Percentiles rank a stretch among this genome's conserved stretches.
These are phyloP conservation scores for Chiroxiphia lanceolata DNA, from an alignment of 2,797 vertebrate genomes.

Conservation along the genomic window DNA sequence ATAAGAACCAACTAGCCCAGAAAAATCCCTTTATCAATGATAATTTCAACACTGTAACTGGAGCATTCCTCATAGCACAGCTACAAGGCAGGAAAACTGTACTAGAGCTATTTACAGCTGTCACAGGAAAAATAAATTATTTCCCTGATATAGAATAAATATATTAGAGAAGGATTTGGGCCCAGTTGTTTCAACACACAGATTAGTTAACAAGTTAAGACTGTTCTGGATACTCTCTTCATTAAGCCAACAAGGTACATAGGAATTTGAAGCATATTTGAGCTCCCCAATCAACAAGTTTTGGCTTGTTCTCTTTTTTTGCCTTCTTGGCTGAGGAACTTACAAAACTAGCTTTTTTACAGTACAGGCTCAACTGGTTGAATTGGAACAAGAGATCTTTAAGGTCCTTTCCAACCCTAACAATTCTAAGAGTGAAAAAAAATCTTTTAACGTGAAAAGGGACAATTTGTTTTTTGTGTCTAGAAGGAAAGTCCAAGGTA, in stretches of 20 bases:
- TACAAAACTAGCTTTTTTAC: too few relatives aligned
- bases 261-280: background rate
- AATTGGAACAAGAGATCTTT: too few relatives aligned
- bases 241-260: background rate
- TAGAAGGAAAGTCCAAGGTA: background rate
- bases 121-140: background rate
- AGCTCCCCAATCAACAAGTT: background rate
- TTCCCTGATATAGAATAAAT: background rate
- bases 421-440: too few relatives aligned
- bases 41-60: background rate
- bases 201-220: background rate
- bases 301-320: too few relatives aligned
- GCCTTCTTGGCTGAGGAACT: too few relatives aligned
- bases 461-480: too few relatives aligned
- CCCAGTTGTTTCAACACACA: background rate
- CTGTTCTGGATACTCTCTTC: background rate
- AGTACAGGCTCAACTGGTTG: too few relatives aligned
- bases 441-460: too few relatives aligned
- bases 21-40: background rate
- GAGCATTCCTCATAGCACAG: background rate
- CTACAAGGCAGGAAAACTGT: background rate
- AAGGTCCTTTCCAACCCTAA: too few relatives aligned
- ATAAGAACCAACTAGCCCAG: background rate
- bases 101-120: background rate
- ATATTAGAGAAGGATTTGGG: background rate